phyloP scores from a whole-genome alignment of 2,113 vertebrate genomes.

The Trematocara zebra region DNA sequence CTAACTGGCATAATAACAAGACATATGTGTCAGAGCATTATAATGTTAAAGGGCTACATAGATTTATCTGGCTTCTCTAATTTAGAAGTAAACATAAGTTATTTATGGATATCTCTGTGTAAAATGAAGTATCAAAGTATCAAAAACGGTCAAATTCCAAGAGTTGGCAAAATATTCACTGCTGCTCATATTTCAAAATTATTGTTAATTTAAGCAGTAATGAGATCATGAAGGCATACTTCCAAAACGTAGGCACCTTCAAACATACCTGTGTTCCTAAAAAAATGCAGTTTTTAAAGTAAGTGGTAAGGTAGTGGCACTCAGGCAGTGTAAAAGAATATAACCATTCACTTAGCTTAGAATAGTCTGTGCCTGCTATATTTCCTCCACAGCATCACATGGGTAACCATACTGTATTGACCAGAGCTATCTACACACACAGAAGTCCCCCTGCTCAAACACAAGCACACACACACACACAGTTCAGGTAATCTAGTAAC shows the following conservation, averaged over 20 bases:
- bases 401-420: constrained; percentile 18
- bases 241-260: neutral
- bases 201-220: neutral
- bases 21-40: neutral
- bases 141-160: neutral
- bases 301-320: neutral
- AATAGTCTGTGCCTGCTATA: neutral
- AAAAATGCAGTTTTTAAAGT: neutral
- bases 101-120: neutral
- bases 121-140: neutral
- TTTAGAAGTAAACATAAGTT: neutral
- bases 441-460: neutral
- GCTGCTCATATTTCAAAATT: neutral
- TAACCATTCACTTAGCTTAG: neutral
- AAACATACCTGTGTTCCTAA: neutral
- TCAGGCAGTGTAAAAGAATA: neutral
- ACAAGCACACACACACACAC: neutral
- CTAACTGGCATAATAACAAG: neutral
- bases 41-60: neutral
- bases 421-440: constrained; percentile 1
- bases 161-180: neutral
- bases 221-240: neutral
- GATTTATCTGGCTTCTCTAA: neutral
- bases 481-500: neutral
- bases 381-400: constrained; percentile 6